Evolutionary conservation across 2,113 vertebrate genomes (phyloP).

Genomic region (Ginglymostoma cirratum): DNA sequence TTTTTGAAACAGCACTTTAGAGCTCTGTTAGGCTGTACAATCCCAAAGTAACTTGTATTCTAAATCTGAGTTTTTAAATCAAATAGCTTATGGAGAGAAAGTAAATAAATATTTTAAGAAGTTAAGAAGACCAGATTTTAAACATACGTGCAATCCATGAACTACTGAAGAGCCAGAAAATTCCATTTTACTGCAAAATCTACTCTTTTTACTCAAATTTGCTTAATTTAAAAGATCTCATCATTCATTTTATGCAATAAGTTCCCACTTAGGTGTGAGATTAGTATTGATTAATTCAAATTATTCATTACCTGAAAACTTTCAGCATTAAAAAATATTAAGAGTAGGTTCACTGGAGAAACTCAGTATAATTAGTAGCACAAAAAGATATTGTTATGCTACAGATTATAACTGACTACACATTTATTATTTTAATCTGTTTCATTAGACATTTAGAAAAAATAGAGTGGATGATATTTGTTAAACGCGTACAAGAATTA

Average conservation of each 20-base stretch:
- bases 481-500: background rate
- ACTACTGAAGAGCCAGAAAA: background rate
- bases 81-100: background rate
- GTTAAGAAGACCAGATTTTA: background rate
- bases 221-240: background rate
- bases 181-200: background rate
- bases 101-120: background rate
- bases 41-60: background rate
- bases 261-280: too few relatives aligned
- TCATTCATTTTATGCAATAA: background rate
- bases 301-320: background rate
- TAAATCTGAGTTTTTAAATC: background rate
- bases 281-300: background rate
- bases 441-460: background rate
- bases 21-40: too few relatives aligned
- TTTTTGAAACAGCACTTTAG: background rate
- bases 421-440: background rate
- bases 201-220: background rate
- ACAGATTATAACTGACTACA: background rate
- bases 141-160: background rate
- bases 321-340: conserved; percentile 1
- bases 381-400: background rate
- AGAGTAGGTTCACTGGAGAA: background rate
- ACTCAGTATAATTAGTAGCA: background rate
- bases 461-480: background rate